These are phyloP conservation scores for Danaus plexippus DNA, from an alignment of 1,140 invertebrate genomes.

Conservation along the genomic window DNA sequence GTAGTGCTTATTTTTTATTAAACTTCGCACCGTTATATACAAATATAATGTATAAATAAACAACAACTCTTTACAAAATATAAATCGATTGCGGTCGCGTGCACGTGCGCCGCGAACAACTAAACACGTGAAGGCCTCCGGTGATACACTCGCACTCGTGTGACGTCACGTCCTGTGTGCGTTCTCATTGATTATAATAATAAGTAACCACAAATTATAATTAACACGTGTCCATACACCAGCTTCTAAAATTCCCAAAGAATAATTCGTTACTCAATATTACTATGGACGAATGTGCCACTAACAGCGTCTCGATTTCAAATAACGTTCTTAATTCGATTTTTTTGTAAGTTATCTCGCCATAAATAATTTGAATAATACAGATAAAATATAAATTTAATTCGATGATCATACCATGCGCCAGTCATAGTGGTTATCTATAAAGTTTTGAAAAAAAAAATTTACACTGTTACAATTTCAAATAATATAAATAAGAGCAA, in stretches of 20 bases:
- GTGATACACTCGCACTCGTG: slow-evolving; percentile 23
- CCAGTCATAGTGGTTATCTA: slow-evolving; percentile 6
- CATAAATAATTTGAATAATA: no score
- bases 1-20: slow-evolving; percentile 64
- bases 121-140: slow-evolving; percentile 59
- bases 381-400: no score
- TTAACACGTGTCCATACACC: no score
- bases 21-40: slow-evolving; percentile 67
- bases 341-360: no score
- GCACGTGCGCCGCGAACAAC: slow-evolving; percentile 32
- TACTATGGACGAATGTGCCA: no score
- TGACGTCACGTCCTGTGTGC: neutral
- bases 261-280: slow-evolving; percentile 2
- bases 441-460: neutral
- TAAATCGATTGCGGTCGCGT: slow-evolving; percentile 45
- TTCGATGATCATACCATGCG: no score
- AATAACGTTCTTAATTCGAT: no score
- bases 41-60: slow-evolving; percentile 71
- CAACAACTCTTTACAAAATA: slow-evolving; percentile 70
- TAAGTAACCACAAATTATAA: no score
- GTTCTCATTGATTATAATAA: neutral
- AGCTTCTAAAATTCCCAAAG: no score
- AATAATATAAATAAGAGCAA: no score
- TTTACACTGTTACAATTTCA: no score
- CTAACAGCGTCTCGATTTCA: no score